Conservation (phyloP, 2,113 vertebrate species). For the Microcebus jonahi region DNA sequence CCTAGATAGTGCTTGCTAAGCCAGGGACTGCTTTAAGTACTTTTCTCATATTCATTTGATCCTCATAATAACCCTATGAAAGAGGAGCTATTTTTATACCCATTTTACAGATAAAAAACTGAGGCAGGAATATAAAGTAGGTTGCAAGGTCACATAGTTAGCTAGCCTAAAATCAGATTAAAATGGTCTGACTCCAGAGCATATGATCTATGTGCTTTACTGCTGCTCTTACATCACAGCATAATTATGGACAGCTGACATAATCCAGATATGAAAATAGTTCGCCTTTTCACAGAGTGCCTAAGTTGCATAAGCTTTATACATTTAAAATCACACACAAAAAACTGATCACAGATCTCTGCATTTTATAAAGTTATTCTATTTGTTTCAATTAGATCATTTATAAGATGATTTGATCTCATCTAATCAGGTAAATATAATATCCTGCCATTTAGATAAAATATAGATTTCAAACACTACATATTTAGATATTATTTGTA, state of each 20-base stretch:
- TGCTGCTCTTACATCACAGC: neutral
- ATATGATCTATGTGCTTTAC: too few relatives aligned
- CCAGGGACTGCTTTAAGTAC: neutral
- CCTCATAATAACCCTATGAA: neutral
- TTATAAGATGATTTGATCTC: neutral
- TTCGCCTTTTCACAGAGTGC: neutral
- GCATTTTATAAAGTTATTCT: neutral
- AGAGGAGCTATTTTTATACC: neutral
- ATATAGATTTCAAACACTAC: neutral
- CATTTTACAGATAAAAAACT: neutral
- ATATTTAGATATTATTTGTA: neutral
- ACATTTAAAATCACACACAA: neutral
- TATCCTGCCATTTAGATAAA: neutral
- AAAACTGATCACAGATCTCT: neutral
- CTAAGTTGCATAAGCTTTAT: neutral
- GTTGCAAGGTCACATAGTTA: neutral
- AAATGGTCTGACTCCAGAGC: neutral
- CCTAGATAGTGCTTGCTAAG: neutral
- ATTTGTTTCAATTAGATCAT: neutral
- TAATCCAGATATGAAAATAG: neutral
- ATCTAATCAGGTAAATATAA: neutral
- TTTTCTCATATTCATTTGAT: neutral
- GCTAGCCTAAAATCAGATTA: too few relatives aligned
- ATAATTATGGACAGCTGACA: neutral
- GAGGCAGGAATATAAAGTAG: neutral